Base-by-base conservation (phyloP, 2,888 invertebrate species). In the Idaea aversata region DNA sequence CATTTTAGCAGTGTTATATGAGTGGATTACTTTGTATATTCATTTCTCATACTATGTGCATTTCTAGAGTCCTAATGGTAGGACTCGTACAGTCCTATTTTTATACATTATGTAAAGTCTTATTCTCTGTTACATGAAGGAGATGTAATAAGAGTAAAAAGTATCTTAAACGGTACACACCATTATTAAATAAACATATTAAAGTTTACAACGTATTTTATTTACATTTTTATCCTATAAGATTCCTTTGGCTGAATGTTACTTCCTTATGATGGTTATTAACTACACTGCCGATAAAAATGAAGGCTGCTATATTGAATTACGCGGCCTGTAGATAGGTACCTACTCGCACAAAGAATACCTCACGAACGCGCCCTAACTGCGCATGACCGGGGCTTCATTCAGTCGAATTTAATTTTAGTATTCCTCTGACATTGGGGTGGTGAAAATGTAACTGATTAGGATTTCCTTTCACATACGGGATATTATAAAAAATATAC, bases 31-130 rank as follows among this genome's bases (percentile, higher is more conserved):
- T 88, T 90, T 88, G 85, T 90, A 87, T 83, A 84, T 89, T 90
- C 76, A 85, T 88, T 91, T 91, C 86, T 87, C 86, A 88, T 87
- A 87, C 83, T 89, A 86, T 81, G 81, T 91, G 91, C 91, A 92
- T 92, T 92, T 91, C 83, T 72, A 69, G 92, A 86, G 91, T 86
- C 88, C 77, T 77, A 72, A 74, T 47, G 7, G 10, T 73, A 81
- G 85, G 91, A 77, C 89, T 90, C 91, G 75, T 86, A 91, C 90
- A 91, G 90, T 92, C 93, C 91, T 93, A 93, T 93, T 93, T 92
- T 93, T 93, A 92, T 93, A 93, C 91, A 92, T 87, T 88, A 91
- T 91, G 88, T 91, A 89, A 89, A 90, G 81, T 88, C 87, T 87
- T 89, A 87, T 88, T 89, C 88, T 91, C 88, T 88, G 86, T 91